Conservation (phyloP, 2,888 invertebrate species). For the Xanthorhoe designata region DNA sequence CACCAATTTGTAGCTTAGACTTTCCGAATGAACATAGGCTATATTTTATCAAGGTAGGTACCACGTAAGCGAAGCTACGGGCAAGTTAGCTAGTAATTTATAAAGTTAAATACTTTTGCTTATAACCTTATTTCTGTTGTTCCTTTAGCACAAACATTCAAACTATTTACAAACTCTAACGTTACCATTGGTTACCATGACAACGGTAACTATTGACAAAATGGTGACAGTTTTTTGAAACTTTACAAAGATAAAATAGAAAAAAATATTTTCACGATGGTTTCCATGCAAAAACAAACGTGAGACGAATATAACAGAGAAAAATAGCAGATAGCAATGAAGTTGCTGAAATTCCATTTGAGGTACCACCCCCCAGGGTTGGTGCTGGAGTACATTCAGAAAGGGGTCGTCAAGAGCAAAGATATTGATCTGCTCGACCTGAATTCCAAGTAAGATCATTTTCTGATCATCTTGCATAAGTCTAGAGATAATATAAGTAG, state of each 20-base stretch:
- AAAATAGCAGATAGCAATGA: slow-evolving; percentile 74
- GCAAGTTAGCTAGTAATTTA: too few species aligned
- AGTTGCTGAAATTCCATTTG: slow-evolving; percentile 88
- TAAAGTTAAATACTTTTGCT: neutral
- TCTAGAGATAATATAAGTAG: neutral
- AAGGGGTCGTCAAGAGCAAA: slow-evolving; percentile 84
- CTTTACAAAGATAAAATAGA: slow-evolving; percentile 47
- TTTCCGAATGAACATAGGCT: too few species aligned
- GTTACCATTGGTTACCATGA: slow-evolving; percentile 49
- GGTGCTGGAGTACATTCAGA: slow-evolving; percentile 86
- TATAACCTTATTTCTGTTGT: neutral
- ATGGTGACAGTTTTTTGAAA: slow-evolving; percentile 54
- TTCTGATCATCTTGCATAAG: neutral
- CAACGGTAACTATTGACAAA: slow-evolving; percentile 70
- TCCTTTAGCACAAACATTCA: neutral
- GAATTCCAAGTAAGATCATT: slow-evolving; percentile 81
- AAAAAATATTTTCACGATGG: slow-evolving; percentile 36
- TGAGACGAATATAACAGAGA: slow-evolving; percentile 1
- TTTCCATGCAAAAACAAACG: slow-evolving; percentile 29
- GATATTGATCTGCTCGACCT: slow-evolving; percentile 88
- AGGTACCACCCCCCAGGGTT: slow-evolving; percentile 91
- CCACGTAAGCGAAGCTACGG: too few species aligned
- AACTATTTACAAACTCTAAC: neutral
- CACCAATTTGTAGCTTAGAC: too few species aligned
- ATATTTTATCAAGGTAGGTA: too few species aligned